Evolutionary conservation across 2,113 vertebrate genomes (phyloP).

Genomic region (Channa maculata): DNA sequence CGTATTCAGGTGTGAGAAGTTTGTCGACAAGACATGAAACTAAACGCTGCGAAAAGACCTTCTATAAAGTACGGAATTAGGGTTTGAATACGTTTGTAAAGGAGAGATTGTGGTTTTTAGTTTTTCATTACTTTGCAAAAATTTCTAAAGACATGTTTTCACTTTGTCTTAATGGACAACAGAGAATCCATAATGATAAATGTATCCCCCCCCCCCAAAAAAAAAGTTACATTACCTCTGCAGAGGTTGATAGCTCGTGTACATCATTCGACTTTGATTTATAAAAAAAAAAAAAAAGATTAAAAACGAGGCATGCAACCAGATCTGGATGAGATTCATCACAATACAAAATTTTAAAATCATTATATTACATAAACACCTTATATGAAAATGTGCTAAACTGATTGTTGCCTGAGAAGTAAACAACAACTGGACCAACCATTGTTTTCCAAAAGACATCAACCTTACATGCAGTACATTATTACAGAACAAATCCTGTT

Average conservation of each 20-base stretch:
- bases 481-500: constrained; percentile 1
- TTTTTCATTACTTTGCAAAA: too few relatives aligned
- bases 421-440: constrained; percentile 20
- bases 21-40: too few relatives aligned
- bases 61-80: too few relatives aligned
- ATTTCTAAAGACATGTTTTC: too few relatives aligned
- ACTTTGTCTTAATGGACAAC: too few relatives aligned
- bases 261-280: background rate
- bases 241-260: background rate
- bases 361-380: background rate
- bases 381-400: constrained; percentile 28
- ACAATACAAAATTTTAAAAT: background rate
- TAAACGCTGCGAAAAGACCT: too few relatives aligned
- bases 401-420: constrained; percentile 49
- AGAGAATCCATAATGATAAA: too few relatives aligned
- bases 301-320: constrained; percentile 3
- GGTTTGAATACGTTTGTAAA: too few relatives aligned
- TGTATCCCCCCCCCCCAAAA: too few relatives aligned
- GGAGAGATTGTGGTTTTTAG: too few relatives aligned
- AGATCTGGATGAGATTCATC: constrained; percentile 8
- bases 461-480: constrained; percentile 61
- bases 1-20: too few relatives aligned
- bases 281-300: background rate
- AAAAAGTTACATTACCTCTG: too few relatives aligned
- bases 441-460: constrained; percentile 17